A percentile compares a stretch with the other conserved stretches of the same genome.
phyloP scores from a whole-genome alignment of 2,888 invertebrate genomes.

The Blastobasis adustella region DNA sequence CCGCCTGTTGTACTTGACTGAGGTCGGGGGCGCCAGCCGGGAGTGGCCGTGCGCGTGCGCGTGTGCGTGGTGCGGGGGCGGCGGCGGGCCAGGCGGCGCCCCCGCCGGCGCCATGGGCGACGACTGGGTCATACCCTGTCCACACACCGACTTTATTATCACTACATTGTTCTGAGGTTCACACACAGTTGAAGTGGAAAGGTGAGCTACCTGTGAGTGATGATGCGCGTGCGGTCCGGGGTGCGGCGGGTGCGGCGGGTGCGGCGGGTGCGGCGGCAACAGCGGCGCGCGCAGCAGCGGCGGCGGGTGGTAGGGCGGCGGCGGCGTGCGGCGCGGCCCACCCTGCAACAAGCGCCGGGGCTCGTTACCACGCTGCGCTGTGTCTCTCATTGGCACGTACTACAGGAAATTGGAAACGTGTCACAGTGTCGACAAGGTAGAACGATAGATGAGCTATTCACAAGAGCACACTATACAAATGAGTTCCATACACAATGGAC shows the following conservation, averaged over 20 bases:
- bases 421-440: too few species aligned
- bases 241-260: constrained; percentile 36
- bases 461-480: too few species aligned
- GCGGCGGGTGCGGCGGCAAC: constrained; percentile 22
- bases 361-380: not conserved
- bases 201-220: constrained; percentile 42
- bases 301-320: constrained; percentile 84
- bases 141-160: not conserved
- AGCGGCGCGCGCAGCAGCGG: constrained; percentile 50
- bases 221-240: constrained; percentile 34
- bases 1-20: constrained; percentile 89
- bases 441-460: too few species aligned
- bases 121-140: constrained; percentile 28
- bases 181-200: not conserved
- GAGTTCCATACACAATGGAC: too few species aligned
- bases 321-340: constrained; percentile 81
- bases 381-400: too few species aligned
- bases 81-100: constrained; percentile 19
- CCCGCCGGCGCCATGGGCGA: constrained; percentile 26
- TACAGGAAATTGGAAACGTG: too few species aligned
- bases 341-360: constrained; percentile 52
- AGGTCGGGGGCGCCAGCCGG: constrained; percentile 45
- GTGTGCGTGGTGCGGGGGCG: constrained; percentile 19
- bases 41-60: constrained; percentile 34
- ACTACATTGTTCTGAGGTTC: not conserved